Evolutionary conservation across 2,888 invertebrate genomes (phyloP).

Genomic region (Drosophila sordidula): DNA sequence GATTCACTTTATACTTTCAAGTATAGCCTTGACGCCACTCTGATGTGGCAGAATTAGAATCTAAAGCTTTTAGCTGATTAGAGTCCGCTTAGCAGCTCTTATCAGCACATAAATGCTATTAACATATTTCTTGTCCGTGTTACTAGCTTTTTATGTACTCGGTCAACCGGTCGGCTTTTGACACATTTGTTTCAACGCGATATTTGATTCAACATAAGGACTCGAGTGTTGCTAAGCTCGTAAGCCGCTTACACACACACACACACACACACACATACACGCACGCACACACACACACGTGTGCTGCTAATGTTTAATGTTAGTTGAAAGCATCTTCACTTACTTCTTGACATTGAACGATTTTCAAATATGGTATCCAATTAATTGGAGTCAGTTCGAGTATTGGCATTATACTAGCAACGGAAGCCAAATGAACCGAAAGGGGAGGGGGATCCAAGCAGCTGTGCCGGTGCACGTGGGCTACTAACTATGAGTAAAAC

Average conservation of each 20-base stretch:
- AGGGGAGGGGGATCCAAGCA: background rate
- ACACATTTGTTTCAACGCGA: background rate
- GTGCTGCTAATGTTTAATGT: background rate
- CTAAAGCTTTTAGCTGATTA: conserved; percentile 17
- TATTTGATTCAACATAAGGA: background rate
- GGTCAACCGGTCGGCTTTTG: background rate
- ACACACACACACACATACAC: background rate
- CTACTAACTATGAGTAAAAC: conserved; percentile 5
- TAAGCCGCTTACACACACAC: background rate
- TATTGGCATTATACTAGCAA: conserved; percentile 68
- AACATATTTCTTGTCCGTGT: background rate
- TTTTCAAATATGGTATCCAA: conserved; percentile 74
- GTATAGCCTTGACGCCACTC: background rate
- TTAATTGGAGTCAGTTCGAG: conserved; percentile 69
- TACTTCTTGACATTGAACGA: conserved; percentile 84
- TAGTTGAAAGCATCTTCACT: conserved; percentile 56
- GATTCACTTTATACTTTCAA: background rate
- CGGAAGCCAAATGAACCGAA: background rate
- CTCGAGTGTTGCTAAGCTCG: background rate
- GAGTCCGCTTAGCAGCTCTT: conserved; percentile 7
- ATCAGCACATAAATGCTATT: background rate
- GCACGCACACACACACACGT: background rate
- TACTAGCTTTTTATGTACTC: background rate
- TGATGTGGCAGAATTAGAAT: background rate
- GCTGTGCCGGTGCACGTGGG: conserved; percentile 1